Percentiles rank a stretch among this genome's conserved stretches.
These are phyloP conservation scores for Pocillopora grandis DNA, from an alignment of 92 coral and sea anemone genomes.

Conservation along the genomic window DNA sequence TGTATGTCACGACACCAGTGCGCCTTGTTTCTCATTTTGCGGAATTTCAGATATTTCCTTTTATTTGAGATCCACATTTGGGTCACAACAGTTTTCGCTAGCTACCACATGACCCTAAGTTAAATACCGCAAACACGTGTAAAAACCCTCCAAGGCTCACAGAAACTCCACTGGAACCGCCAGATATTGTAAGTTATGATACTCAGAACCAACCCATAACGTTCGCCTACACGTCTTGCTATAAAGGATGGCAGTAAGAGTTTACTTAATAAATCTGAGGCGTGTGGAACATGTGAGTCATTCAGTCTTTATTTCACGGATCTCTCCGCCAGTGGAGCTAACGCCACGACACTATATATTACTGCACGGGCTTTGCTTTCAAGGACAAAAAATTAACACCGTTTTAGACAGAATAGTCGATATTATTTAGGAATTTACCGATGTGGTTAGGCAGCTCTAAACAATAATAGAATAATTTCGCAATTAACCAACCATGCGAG, in stretches of 20 bases:
- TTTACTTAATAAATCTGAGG: background rate
- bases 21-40: too few species aligned
- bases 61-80: too few species aligned
- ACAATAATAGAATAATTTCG: too few species aligned
- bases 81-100: background rate
- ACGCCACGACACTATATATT: too few species aligned
- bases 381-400: too few species aligned
- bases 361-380: background rate
- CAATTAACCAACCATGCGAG: too few species aligned
- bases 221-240: conserved; percentile 17
- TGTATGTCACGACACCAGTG: too few species aligned
- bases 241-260: conserved; percentile 12
- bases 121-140: background rate
- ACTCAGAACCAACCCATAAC: conserved; percentile 21
- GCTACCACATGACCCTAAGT: background rate
- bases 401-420: too few species aligned
- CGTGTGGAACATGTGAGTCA: background rate
- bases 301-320: background rate
- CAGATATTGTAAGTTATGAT: conserved; percentile 2
- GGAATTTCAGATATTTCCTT: too few species aligned
- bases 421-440: too few species aligned
- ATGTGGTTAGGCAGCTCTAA: too few species aligned
- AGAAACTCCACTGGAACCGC: conserved; percentile 26
- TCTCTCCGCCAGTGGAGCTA: conserved; percentile 6
- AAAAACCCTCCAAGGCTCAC: background rate